Conservation (phyloP, 1,140 invertebrate species). For the Stratiolaelaps scimitus region DNA sequence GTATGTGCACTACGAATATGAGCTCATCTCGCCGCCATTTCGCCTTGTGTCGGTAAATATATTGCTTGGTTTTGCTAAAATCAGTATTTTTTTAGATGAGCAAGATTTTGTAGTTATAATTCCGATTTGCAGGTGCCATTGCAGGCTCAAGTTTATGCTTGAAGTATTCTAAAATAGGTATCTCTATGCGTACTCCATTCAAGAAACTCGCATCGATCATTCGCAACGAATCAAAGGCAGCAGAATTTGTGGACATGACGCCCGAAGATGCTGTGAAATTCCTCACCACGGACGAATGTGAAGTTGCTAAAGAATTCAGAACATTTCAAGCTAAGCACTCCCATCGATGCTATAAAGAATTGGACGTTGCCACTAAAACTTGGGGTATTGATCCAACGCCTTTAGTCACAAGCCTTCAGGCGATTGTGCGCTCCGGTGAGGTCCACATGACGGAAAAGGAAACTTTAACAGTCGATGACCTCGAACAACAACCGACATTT, state of each 20-base stretch:
- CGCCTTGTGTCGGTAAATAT: no score
- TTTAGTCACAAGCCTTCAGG: slow-evolving; percentile 52
- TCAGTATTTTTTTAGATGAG: no score
- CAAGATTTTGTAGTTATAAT: no score
- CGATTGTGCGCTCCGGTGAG: slow-evolving; percentile 38
- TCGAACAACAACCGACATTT: slow-evolving; percentile 19
- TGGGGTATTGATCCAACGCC: slow-evolving; percentile 53
- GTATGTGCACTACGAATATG: no score
- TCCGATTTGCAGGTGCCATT: no score
- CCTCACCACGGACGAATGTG: slow-evolving; percentile 47
- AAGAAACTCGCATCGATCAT: no score
- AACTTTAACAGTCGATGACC: slow-evolving; percentile 16
- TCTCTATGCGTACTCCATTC: no score
- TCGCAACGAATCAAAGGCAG: not conserved
- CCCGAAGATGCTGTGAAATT: slow-evolving; percentile 46
- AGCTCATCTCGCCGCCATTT: no score
- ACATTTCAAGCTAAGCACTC: slow-evolving; percentile 58
- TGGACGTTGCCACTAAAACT: slow-evolving; percentile 53
- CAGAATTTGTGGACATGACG: slow-evolving; percentile 5
- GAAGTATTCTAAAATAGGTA: no score
- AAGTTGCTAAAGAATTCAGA: slow-evolving; percentile 45
- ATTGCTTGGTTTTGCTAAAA: no score
- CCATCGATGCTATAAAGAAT: slow-evolving; percentile 59
- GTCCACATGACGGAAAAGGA: slow-evolving; percentile 28
- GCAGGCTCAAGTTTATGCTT: no score